Conservation (phyloP, 2,113 vertebrate genomes). For the Hemicordylus capensis region DNA sequence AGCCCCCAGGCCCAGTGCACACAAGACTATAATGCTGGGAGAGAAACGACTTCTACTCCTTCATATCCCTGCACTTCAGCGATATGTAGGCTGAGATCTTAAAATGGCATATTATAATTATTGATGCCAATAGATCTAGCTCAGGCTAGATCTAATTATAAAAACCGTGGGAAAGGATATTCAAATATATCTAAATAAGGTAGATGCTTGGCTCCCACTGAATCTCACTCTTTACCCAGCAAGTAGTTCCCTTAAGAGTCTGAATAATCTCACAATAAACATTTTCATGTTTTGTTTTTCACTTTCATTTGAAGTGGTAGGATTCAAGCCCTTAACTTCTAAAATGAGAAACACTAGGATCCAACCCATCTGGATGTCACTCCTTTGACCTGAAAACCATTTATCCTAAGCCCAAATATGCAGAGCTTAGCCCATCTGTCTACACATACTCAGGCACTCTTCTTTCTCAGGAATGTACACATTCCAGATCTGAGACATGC, state of each 20-base stretch:
- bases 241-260: background rate
- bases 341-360: background rate
- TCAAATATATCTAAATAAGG: background rate
- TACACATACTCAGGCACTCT: background rate
- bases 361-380: background rate
- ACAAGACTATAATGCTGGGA: background rate
- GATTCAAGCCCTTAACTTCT: too few species aligned
- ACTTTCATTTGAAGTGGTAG: too few species aligned
- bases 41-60: background rate
- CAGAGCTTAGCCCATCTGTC: background rate
- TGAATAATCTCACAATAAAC: background rate
- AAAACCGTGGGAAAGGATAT: background rate
- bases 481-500: too few species aligned
- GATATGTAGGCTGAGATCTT: background rate
- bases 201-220: background rate
- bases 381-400: background rate
- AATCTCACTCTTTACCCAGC: background rate
- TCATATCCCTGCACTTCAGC: background rate
- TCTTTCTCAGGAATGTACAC: background rate
- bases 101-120: background rate
- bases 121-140: background rate
- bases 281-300: too few species aligned
- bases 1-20: background rate
- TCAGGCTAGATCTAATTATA: background rate
- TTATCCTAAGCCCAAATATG: too few species aligned